Conservation (phyloP, 2,888 invertebrate species). For the Volucella zonaria region DNA sequence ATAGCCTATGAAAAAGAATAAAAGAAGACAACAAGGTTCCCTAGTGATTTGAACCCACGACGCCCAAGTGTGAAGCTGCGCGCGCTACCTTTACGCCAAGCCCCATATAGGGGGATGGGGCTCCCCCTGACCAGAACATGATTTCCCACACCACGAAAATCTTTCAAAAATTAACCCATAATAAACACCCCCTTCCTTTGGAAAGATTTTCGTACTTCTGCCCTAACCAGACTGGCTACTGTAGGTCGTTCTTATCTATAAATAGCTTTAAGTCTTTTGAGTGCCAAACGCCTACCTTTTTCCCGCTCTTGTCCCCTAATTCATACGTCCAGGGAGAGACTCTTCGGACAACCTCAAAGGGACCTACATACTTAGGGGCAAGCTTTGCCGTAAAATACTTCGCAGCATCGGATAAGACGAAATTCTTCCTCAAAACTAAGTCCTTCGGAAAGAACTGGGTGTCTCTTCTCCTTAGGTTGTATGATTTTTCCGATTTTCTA, state of each 20-base stretch:
- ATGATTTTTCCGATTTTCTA: background rate
- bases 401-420: conserved; percentile 15
- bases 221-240: background rate
- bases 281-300: conserved; percentile 15
- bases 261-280: conserved; percentile 5
- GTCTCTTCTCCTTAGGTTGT: conserved; percentile 9
- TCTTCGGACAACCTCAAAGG: conserved; percentile 4
- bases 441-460: background rate
- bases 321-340: conserved; percentile 26
- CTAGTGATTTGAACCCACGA: too few relatives aligned
- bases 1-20: too few relatives aligned
- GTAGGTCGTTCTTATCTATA: background rate
- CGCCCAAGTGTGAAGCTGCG: too few relatives aligned
- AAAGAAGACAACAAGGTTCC: too few relatives aligned
- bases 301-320: background rate
- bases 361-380: conserved; percentile 20
- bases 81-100: too few relatives aligned
- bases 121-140: too few relatives aligned
- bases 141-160: too few relatives aligned
- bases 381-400: conserved; percentile 23
- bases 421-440: conserved; percentile 22
- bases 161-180: background rate
- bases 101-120: too few relatives aligned
- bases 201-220: conserved; percentile 1
- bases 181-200: background rate